A percentile compares a stretch with the other conserved stretches of the same genome.
Evolutionary conservation across 2,888 invertebrate genomes (phyloP).

Genomic region (Machimus atricapillus): DNA sequence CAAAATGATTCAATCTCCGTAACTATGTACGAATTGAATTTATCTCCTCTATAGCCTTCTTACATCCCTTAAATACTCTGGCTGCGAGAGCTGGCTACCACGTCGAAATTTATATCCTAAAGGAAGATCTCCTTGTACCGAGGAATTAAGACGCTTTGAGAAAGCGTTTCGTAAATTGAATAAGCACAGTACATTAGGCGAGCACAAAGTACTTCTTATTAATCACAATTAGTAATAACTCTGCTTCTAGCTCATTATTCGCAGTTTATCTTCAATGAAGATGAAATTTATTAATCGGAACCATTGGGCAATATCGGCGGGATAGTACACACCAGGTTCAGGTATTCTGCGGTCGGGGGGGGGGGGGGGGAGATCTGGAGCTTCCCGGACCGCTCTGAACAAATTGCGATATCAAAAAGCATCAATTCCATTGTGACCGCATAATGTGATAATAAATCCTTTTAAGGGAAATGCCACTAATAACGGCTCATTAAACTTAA

Average conservation of each 20-base stretch:
- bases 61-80: background rate
- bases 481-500: slow-evolving; percentile 47
- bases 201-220: background rate
- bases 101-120: background rate
- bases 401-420: slow-evolving; percentile 30
- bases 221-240: slow-evolving; percentile 20
- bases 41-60: background rate
- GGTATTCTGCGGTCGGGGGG: background rate
- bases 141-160: background rate
- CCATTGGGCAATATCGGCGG: background rate
- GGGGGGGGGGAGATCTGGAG: background rate
- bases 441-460: slow-evolving; percentile 45
- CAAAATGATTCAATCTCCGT: background rate
- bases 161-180: background rate
- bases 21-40: background rate
- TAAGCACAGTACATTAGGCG: background rate
- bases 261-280: slow-evolving; percentile 9
- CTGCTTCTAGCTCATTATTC: slow-evolving; percentile 23
- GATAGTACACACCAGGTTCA: background rate
- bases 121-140: background rate
- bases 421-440: slow-evolving; percentile 38
- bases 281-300: slow-evolving; percentile 19
- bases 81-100: background rate
- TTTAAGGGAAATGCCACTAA: slow-evolving; percentile 46
- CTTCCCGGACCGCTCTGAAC: background rate